A percentile compares a stretch with the other conserved stretches of the same genome.
These are phyloP conservation scores for Halisarca cf. caerulea DNA, from an alignment of 37 sponge, comb jelly and placozoan species.

Conservation along the genomic window DNA sequence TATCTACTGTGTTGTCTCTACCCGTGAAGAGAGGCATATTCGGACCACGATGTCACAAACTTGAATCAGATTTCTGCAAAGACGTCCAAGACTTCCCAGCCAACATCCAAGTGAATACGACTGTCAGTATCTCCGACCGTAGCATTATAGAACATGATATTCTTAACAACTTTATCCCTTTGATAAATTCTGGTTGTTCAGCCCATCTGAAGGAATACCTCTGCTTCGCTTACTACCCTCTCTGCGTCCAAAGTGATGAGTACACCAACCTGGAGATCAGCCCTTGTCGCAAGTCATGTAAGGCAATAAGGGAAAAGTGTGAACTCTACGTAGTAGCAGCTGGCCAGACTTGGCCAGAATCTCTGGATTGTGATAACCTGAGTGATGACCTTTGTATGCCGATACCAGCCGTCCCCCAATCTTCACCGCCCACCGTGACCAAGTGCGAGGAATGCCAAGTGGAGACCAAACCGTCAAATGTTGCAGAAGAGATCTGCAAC, in stretches of 20 bases:
- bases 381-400: background rate
- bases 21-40: background rate
- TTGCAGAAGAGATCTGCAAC: background rate
- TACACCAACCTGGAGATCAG: background rate
- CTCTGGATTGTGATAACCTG: background rate
- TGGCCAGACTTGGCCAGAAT: background rate
- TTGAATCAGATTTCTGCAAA: background rate
- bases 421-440: background rate
- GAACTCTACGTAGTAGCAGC: background rate
- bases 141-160: no score
- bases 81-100: background rate
- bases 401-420: background rate
- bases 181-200: background rate
- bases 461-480: background rate
- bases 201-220: background rate
- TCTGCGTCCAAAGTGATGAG: background rate
- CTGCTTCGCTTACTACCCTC: constrained; percentile 11
- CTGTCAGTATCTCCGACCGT: background rate
- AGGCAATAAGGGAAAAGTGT: background rate
- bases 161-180: background rate
- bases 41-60: background rate
- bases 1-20: no score
- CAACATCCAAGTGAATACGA: background rate
- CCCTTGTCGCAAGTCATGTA: background rate
- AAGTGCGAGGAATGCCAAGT: constrained; percentile 11